Base-by-base conservation (phyloP, 2,113 vertebrate genomes). In the Ctenomys sociabilis region DNA sequence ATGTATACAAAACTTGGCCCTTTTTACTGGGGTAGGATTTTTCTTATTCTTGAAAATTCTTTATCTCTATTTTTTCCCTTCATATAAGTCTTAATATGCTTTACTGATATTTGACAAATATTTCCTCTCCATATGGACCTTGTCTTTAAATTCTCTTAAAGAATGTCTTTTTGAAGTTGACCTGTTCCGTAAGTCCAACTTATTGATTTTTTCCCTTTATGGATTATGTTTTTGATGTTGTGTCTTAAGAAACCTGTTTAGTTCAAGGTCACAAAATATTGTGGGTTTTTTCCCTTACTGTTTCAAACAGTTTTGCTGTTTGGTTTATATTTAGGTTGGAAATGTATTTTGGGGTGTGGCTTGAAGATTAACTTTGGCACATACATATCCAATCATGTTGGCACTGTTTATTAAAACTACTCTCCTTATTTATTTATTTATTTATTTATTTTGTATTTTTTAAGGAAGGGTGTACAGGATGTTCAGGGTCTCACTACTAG, bases 241-340 rank as follows among this genome's bases (percentile, higher is more conserved):
- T 72, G 61, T 40, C 64, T 95, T 95, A 77, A 77, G 73, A 77
- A n/a, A 5, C 54, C 88, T 84, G 59, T 52, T 32, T 88, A 52
- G 80, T 59, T 12, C 72, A 85, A 49, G 32, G 32, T 95, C 78
- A 61, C 45, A n/a, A 32, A 40, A 26, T 37, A 43, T 49, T 91
- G n/a, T 13, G 11, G 22, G 35, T 0, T 37, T 61, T n/a, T 52
- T 77, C 30, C 14, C 7, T 80, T 91, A 73, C 35, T 14, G 70
- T 54, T 24, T 80, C 12, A 16, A 73, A 24, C 43, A 75, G 59
- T 93, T 93, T 87, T 24, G 19, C 54, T 3, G 40, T 87, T 90
- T 64, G 57, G 13, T 73, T 80, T 88, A 52, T 26, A 73, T 88
- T 80, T 92, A 52, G 30, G 3, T 64, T 96, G 43, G n/a, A 80